These are phyloP conservation scores for Chironomus tepperi DNA, from an alignment of 1,140 invertebrate species.

Conservation along the genomic window DNA sequence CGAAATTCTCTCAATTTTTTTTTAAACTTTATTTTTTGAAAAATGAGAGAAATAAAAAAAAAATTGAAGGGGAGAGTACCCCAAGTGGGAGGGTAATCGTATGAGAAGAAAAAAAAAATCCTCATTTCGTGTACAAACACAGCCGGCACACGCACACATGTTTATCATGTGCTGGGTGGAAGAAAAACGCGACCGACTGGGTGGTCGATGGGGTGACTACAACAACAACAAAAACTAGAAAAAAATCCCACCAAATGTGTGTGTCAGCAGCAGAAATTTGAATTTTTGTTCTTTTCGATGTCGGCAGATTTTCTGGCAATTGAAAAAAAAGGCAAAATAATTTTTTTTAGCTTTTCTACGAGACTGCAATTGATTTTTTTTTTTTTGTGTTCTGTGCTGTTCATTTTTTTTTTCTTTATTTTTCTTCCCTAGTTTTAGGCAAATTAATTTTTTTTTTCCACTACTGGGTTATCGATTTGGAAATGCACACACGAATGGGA, in stretches of 20 bases:
- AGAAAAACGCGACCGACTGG: neutral
- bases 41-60: neutral
- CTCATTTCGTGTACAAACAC: too few relatives aligned
- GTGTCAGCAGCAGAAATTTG: neutral
- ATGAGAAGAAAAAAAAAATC: too few relatives aligned
- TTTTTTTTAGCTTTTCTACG: neutral
- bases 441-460: too few relatives aligned
- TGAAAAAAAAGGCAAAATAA: neutral
- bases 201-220: neutral
- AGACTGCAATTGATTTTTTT: slow-evolving; percentile 8
- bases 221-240: neutral
- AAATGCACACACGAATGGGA: too few relatives aligned
- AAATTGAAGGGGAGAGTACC: neutral
- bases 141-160: neutral
- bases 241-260: neutral
- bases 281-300: neutral
- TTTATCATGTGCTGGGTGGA: neutral
- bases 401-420: neutral
- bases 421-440: neutral
- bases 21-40: neutral
- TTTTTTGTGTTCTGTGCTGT: too few relatives aligned
- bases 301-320: slow-evolving; percentile 11
- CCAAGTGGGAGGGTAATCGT: too few relatives aligned
- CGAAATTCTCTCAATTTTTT: neutral
- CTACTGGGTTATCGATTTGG: too few relatives aligned